Conservation (phyloP, 2,888 invertebrate genomes). For the Protodeltote pygarga region DNA sequence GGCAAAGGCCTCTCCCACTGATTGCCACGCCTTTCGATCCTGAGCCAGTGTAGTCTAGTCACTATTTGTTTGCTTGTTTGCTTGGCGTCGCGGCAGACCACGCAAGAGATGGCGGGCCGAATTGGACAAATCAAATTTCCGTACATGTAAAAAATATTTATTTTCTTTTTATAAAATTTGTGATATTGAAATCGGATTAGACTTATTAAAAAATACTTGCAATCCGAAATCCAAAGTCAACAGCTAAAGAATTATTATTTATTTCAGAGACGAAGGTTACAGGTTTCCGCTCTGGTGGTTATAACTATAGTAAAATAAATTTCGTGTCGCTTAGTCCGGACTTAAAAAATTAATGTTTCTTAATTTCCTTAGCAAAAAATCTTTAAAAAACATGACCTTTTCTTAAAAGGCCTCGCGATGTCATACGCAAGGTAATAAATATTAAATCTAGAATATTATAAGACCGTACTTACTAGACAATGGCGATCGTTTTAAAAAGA, state of each 20-base stretch:
- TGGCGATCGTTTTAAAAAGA: no score
- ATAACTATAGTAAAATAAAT: conserved; percentile 19
- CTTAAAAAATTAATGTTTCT: conserved; percentile 38
- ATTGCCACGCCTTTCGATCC: no score
- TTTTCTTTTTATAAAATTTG: no score
- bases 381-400: conserved; percentile 29
- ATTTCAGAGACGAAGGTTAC: conserved; percentile 8
- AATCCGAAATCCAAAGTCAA: neutral
- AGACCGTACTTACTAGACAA: no score
- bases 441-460: conserved; percentile 6
- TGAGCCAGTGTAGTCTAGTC: no score
- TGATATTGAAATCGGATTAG: neutral
- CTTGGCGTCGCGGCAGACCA: no score
- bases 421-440: conserved; percentile 18
- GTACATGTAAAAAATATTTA: no score
- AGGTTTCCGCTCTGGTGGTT: conserved; percentile 16
- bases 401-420: conserved; percentile 22
- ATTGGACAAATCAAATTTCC: no score
- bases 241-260: conserved; percentile 8
- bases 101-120: no score
- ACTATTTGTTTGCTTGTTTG: no score
- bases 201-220: neutral
- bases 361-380: conserved; percentile 43
- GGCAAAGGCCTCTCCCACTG: no score
- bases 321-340: conserved; percentile 24